Conservation (phyloP, 2,113 vertebrate genomes). For the Loxodonta africana region DNA sequence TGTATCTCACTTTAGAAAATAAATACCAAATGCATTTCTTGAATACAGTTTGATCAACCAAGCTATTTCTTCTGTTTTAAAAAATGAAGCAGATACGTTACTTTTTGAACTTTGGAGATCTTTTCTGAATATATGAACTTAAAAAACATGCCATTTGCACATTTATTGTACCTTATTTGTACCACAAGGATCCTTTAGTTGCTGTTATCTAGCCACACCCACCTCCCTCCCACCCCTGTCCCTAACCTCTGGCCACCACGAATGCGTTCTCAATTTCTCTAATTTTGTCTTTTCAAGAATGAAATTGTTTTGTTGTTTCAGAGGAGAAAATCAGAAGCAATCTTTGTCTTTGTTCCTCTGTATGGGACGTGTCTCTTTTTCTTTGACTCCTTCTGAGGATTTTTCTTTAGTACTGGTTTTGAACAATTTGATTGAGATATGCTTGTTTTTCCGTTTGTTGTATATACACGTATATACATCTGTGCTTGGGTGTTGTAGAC, state of each 20-base stretch:
- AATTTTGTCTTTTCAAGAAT: not conserved
- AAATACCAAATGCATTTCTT: not conserved
- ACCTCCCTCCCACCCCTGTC: too few species aligned
- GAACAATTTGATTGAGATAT: not conserved
- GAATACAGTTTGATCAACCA: not conserved
- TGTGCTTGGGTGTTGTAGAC: not conserved
- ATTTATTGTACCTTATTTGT: not conserved
- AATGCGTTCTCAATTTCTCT: too few species aligned
- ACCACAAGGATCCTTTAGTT: too few species aligned
- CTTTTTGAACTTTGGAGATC: not conserved
- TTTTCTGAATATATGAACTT: not conserved
- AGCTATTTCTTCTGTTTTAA: not conserved
- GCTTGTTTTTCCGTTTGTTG: not conserved
- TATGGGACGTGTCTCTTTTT: not conserved
- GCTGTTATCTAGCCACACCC: not conserved
- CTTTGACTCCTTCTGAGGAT: not conserved
- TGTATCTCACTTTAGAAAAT: not conserved
- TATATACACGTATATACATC: not conserved
- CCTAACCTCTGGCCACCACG: not conserved
- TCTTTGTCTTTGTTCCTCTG: not conserved
- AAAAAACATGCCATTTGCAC: not conserved
- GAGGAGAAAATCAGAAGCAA: not conserved
- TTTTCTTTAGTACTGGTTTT: not conserved
- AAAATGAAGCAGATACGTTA: not conserved
- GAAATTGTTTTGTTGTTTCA: not conserved